These are phyloP conservation scores for Petaurus breviceps DNA, from an alignment of 2,113 vertebrate species.

Conservation along the genomic window DNA sequence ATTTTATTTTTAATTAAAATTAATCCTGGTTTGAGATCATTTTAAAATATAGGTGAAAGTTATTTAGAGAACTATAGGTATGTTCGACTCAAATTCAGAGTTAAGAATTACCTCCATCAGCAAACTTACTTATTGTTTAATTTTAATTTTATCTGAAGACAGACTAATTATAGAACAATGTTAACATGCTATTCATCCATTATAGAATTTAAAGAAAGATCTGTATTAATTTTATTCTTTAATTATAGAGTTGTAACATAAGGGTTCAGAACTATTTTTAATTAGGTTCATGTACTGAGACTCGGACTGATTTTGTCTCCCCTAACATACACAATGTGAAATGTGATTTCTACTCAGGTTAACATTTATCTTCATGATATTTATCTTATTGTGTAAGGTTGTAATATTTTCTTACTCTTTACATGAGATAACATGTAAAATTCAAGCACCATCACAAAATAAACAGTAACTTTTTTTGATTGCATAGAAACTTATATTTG, in stretches of 20 bases:
- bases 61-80: not conserved
- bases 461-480: not conserved
- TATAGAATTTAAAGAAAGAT: slow-evolving; percentile 37
- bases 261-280: slow-evolving; percentile 8
- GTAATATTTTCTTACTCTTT: slow-evolving; percentile 16
- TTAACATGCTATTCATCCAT: slow-evolving; percentile 24
- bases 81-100: too few species aligned
- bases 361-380: slow-evolving; percentile 7
- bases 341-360: not conserved
- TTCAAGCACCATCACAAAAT: not conserved
- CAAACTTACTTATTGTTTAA: slow-evolving; percentile 1
- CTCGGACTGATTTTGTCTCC: not conserved
- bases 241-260: not conserved
- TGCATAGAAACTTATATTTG: not conserved
- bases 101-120: not conserved
- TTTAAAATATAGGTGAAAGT: not conserved
- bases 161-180: slow-evolving; percentile 45
- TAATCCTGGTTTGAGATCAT: not conserved
- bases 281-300: not conserved
- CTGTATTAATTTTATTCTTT: slow-evolving; percentile 13
- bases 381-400: not conserved
- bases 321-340: not conserved
- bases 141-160: slow-evolving; percentile 29
- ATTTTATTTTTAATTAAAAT: slow-evolving; percentile 40
- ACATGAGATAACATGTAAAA: not conserved